Evolutionary conservation across 2,113 vertebrate genomes (phyloP).

Genomic region (Menura novaehollandiae): DNA sequence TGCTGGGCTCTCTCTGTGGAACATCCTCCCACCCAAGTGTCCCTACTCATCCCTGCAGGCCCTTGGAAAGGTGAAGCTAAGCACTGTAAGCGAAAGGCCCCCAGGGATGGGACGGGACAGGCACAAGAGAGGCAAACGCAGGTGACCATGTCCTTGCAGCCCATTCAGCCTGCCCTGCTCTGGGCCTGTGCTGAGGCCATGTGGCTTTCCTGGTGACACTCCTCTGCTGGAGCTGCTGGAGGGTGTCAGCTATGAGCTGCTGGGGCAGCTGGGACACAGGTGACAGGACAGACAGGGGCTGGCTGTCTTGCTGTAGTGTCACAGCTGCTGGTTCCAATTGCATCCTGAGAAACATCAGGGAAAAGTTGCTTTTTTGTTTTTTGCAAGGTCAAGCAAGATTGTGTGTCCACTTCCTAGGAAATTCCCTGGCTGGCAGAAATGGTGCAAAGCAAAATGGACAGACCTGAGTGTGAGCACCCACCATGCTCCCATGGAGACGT

Average conservation of each 20-base stretch:
- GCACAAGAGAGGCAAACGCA: not conserved
- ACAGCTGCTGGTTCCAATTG: not conserved
- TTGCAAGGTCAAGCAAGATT: not conserved
- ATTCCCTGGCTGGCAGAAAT: not conserved
- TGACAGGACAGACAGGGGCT: not conserved
- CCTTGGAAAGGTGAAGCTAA: not conserved
- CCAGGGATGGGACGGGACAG: not conserved
- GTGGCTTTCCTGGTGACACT: not conserved
- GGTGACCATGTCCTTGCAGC: not conserved
- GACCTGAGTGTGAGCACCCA: not conserved
- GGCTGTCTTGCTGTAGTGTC: not conserved
- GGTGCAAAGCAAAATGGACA: not conserved
- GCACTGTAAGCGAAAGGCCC: not conserved
- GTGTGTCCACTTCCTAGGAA: not conserved
- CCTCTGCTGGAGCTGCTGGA: not conserved
- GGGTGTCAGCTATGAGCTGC: not conserved
- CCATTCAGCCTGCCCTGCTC: not conserved
- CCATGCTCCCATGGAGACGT: not conserved
- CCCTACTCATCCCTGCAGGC: not conserved
- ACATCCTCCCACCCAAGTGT: rapidly evolving
- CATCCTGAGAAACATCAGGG: not conserved
- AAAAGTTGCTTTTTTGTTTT: not conserved
- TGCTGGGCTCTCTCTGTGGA: not conserved
- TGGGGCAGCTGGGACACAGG: not conserved
- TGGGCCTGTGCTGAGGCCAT: not conserved